These are phyloP conservation scores for Machimus rusticus DNA, from an alignment of 2,888 invertebrate genomes.

Conservation along the genomic window DNA sequence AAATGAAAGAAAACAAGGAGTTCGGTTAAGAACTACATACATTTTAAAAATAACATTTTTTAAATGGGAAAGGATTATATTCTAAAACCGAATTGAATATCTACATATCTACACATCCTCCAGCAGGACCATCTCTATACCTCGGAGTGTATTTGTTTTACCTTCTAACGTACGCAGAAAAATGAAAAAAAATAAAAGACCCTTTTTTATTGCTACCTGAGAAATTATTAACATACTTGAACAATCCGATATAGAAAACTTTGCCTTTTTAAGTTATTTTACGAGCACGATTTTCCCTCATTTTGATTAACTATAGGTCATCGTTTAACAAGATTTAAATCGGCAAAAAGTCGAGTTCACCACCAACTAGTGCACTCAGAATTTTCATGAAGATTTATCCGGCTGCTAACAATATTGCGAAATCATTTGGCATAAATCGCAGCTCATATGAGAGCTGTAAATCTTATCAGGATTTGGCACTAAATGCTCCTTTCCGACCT, in stretches of 20 bases:
- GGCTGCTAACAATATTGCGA: not conserved
- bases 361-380: not conserved
- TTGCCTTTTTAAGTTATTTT: not conserved
- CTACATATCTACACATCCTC: no score
- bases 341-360: not conserved
- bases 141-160: not conserved
- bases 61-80: no score
- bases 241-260: not conserved
- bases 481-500: not conserved
- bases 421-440: not conserved
- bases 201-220: not conserved
- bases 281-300: not conserved
- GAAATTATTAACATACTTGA: not conserved
- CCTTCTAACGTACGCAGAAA: not conserved
- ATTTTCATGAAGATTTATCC: not conserved
- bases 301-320: not conserved
- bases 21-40: no score
- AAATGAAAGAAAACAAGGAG: no score
- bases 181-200: not conserved
- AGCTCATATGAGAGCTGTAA: not conserved
- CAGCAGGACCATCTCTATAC: no score
- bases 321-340: not conserved
- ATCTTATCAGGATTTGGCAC: not conserved
- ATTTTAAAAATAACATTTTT: no score
- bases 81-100: no score